These are phyloP conservation scores for Rhadinocentrus ornatus DNA, from an alignment of 2,797 vertebrate genomes.

Conservation along the genomic window DNA sequence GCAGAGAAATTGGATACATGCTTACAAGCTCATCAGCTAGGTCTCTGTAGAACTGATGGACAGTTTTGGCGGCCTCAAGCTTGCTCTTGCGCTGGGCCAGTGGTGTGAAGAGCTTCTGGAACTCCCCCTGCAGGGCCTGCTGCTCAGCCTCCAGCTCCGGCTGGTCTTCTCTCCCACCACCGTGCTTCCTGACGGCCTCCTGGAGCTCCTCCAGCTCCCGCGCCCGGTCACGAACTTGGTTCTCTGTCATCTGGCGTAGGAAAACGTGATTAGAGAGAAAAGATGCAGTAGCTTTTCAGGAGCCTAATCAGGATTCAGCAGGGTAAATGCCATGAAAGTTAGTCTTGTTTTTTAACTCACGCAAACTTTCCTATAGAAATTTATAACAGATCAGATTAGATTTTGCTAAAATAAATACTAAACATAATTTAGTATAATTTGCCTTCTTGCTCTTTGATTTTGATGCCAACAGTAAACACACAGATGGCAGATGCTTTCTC, in stretches of 20 bases:
- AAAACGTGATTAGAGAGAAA: slow-evolving; percentile 24
- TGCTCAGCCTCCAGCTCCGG: slow-evolving; percentile 82
- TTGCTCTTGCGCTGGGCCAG: slow-evolving; percentile 87
- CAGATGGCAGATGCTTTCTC: slow-evolving; percentile 6
- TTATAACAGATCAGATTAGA: neutral
- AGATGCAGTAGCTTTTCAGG: slow-evolving; percentile 51
- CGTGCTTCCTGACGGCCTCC: slow-evolving; percentile 79
- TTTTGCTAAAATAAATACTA: neutral
- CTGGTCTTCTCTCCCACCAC: slow-evolving; percentile 72
- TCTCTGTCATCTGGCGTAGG: slow-evolving; percentile 87
- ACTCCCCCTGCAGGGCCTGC: slow-evolving; percentile 84
- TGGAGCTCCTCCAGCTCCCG: slow-evolving; percentile 91
- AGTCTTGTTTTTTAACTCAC: neutral
- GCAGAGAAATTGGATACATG: slow-evolving; percentile 15
- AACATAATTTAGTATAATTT: neutral
- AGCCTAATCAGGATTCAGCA: slow-evolving; percentile 44
- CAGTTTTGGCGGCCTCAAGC: slow-evolving; percentile 86
- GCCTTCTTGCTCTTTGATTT: slow-evolving; percentile 8
- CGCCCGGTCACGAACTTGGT: slow-evolving; percentile 88
- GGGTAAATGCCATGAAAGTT: slow-evolving; percentile 16
- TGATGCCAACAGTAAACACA: slow-evolving; percentile 15
- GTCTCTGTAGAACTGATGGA: slow-evolving; percentile 92
- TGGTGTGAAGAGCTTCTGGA: slow-evolving; percentile 88
- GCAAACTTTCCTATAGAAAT: slow-evolving; percentile 10
- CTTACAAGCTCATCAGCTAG: slow-evolving; percentile 93